phyloP scores from a whole-genome alignment of 2,888 invertebrate genomes.

The Chrysina gloriosa region DNA sequence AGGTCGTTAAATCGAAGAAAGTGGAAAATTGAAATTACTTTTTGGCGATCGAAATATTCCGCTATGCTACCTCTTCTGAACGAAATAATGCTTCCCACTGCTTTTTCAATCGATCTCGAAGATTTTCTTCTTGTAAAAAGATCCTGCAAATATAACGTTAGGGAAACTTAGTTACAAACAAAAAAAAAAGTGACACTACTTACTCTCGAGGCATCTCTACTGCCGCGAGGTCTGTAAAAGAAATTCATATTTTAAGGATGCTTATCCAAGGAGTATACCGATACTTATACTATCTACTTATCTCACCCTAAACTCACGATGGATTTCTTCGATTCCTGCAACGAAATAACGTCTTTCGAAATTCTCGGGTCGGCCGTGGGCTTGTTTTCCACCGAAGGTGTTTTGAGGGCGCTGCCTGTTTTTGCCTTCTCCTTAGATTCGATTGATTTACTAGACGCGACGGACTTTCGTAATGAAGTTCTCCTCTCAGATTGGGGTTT shows the following conservation, averaged over 20 bases:
- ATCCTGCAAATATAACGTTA: slow-evolving; percentile 19
- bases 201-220: slow-evolving; percentile 4
- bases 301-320: slow-evolving; percentile 6
- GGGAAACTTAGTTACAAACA: not conserved
- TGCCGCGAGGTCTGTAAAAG: not conserved
- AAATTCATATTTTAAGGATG: not conserved
- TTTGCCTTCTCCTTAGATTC: too few relatives aligned
- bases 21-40: slow-evolving; percentile 46
- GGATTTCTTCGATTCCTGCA: slow-evolving; percentile 9
- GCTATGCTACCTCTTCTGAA: slow-evolving; percentile 49
- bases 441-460: too few relatives aligned
- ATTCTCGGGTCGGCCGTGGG: not conserved
- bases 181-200: not conserved
- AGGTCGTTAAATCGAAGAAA: not conserved
- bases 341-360: not conserved
- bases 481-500: too few relatives aligned
- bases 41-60: slow-evolving; percentile 47
- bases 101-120: slow-evolving; percentile 46
- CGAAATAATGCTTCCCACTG: slow-evolving; percentile 52
- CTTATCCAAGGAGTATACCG: not conserved
- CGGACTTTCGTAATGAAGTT: too few relatives aligned
- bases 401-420: too few relatives aligned
- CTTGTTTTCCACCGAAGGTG: not conserved
- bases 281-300: not conserved
- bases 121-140: slow-evolving; percentile 41